Base-by-base conservation (phyloP, 2,888 invertebrate genomes). In the Macroteleia sp. region DNA sequence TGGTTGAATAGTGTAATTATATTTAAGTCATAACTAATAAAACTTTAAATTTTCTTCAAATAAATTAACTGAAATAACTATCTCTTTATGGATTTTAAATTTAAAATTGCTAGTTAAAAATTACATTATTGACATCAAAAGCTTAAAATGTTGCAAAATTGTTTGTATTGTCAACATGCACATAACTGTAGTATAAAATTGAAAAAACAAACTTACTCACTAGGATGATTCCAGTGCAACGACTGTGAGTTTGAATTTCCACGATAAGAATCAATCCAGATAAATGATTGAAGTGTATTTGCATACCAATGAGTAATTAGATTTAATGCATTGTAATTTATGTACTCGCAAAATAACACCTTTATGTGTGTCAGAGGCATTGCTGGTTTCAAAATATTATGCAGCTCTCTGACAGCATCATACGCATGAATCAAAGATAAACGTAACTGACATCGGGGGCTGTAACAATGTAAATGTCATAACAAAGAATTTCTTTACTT, bases 281-380 rank as follows among this genome's bases (percentile, higher is more conserved):
- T 92, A 19, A 95, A 88, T 34, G 94, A 94, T 39, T 92, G 92
- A 22, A 95, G 89, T 3, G 93, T 93, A 19, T 91, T 88, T 19
- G 90, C 85, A 85, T 93, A 94, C 91, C 92, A 92, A 36, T 87
- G 87, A 5, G 93, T 92, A 74, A 95, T 90, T 76, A 90, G 89
- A 84, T 93, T 92, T 46, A 95, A 89, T 30, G 94, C 93, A 39
- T 92, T 89, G 71, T 92, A 86, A 85, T 94, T 94, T 54, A 95
- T 91, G 59, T 82, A 82, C 90, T 95, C 94, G 89, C 96, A 96
- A 91, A 96, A 96, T 82, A 96, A 93, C 62, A 95, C 94, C 86
- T 95, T 94, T 54, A 96, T 92, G 89, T 95, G 95, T 17, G 95
- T 94, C 17, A 96, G 92, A 14, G 96, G 96, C 95, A 96, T 95